A percentile compares a stretch with the other conserved stretches of the same genome.
Conservation (phyloP, 2,888 invertebrate genomes). For the Trichogramma evanescens region DNA sequence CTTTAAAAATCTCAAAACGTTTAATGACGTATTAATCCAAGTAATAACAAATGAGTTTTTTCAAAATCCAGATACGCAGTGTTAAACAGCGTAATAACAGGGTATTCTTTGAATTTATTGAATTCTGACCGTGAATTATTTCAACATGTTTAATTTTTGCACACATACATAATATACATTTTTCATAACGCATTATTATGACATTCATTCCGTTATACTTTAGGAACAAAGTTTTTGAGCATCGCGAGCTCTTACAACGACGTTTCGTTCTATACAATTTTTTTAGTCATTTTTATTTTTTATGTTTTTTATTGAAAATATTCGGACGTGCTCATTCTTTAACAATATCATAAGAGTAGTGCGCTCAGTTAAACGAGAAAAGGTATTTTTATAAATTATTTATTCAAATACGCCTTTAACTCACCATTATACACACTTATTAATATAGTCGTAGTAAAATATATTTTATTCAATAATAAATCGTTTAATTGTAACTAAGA, state of each 20-base stretch:
- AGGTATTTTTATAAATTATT: too few relatives aligned
- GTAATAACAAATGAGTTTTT: background rate
- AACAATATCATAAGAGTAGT: conserved; percentile 15
- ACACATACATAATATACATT: conserved; percentile 17
- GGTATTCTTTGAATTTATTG: conserved; percentile 5
- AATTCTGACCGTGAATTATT: background rate
- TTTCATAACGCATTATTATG: conserved; percentile 17
- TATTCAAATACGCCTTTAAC: too few relatives aligned
- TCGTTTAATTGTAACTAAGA: conserved; percentile 10
- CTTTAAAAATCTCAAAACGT: background rate
- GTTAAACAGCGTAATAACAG: background rate
- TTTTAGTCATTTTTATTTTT: conserved; percentile 10
- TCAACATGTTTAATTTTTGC: conserved; percentile 9
- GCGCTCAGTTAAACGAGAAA: background rate
- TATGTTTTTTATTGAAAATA: conserved; percentile 5
- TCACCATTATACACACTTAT: conserved; percentile 14
- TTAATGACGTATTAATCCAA: conserved; percentile 25
- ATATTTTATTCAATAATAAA: conserved; percentile 11
- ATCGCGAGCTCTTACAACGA: background rate
- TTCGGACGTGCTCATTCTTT: conserved; percentile 4
- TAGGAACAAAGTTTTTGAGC: conserved; percentile 38
- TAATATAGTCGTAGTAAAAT: conserved; percentile 14
- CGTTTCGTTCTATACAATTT: conserved; percentile 11
- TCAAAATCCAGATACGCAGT: too few relatives aligned
- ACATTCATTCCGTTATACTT: conserved; percentile 24